Conservation (phyloP, 2,797 vertebrate species). For the Cetoscarus ocellatus region DNA sequence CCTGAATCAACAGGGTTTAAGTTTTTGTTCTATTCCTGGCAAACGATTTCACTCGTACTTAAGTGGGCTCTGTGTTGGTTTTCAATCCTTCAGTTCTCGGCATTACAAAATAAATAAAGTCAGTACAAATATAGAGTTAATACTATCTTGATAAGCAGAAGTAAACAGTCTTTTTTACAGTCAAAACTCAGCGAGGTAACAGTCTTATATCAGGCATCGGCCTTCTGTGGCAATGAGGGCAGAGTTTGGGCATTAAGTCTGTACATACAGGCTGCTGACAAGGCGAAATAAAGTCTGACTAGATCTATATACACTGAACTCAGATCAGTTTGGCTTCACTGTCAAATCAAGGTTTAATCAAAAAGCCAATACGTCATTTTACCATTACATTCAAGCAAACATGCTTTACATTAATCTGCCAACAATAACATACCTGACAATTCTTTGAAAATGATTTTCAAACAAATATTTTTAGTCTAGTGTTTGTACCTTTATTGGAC, state of each 20-base stretch:
- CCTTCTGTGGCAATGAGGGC: constrained; percentile 53
- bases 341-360: constrained; percentile 38
- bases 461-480: too few relatives aligned
- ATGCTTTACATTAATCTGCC: neutral
- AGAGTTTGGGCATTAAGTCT: constrained; percentile 60
- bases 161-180: constrained; percentile 77
- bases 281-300: constrained; percentile 38
- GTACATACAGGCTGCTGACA: constrained; percentile 57
- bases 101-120: constrained; percentile 78
- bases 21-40: constrained; percentile 39
- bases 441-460: too few relatives aligned
- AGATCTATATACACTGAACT: constrained; percentile 49
- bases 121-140: constrained; percentile 80
- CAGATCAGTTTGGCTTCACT: constrained; percentile 45
- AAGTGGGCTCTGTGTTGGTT: constrained; percentile 18
- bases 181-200: constrained; percentile 80
- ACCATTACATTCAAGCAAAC: neutral
- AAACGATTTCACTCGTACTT: constrained; percentile 47
- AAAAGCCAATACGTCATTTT: constrained; percentile 32
- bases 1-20: constrained; percentile 54
- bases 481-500: too few relatives aligned
- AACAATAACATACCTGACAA: neutral
- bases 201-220: constrained; percentile 79
- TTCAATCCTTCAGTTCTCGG: constrained; percentile 50
- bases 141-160: constrained; percentile 73